Percentiles rank a stretch among this genome's conserved stretches.
These are phyloP conservation scores for Gnatocerus cornutus DNA, from an alignment of 2,888 invertebrate genomes.

Conservation along the genomic window DNA sequence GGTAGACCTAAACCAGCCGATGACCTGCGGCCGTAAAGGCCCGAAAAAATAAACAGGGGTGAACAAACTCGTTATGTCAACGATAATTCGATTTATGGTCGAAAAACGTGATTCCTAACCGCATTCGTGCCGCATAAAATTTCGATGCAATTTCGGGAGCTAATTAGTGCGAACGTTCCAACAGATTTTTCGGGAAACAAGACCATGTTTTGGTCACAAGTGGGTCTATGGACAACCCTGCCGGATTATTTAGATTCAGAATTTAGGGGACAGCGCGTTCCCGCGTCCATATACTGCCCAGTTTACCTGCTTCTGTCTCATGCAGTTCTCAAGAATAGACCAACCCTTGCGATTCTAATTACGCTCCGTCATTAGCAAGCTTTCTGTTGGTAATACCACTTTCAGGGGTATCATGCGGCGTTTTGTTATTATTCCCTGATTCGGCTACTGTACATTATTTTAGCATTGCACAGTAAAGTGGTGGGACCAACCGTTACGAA, in stretches of 20 bases:
- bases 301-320: conserved; percentile 56
- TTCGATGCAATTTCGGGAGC: conserved; percentile 26
- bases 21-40: conserved; percentile 63
- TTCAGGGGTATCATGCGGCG: conserved; percentile 46
- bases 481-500: not conserved
- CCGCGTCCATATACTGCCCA: conserved; percentile 52
- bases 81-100: conserved; percentile 40
- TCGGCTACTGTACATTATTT: conserved; percentile 40
- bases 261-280: conserved; percentile 47
- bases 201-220: not conserved
- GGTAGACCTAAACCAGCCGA: conserved; percentile 56
- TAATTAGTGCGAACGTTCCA: conserved; percentile 11
- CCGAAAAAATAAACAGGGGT: conserved; percentile 56
- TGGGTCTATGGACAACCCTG: conserved; percentile 41
- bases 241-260: conserved; percentile 31
- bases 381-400: conserved; percentile 23
- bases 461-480: conserved; percentile 15
- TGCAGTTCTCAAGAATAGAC: conserved; percentile 64
- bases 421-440: conserved; percentile 15
- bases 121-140: conserved; percentile 24
- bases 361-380: conserved; percentile 59
- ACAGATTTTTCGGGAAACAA: not conserved
- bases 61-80: conserved; percentile 50
- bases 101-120: conserved; percentile 34
- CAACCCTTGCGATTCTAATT: conserved; percentile 62